Conservation (phyloP, 2,113 vertebrate genomes). For the Spilogale gracilis region DNA sequence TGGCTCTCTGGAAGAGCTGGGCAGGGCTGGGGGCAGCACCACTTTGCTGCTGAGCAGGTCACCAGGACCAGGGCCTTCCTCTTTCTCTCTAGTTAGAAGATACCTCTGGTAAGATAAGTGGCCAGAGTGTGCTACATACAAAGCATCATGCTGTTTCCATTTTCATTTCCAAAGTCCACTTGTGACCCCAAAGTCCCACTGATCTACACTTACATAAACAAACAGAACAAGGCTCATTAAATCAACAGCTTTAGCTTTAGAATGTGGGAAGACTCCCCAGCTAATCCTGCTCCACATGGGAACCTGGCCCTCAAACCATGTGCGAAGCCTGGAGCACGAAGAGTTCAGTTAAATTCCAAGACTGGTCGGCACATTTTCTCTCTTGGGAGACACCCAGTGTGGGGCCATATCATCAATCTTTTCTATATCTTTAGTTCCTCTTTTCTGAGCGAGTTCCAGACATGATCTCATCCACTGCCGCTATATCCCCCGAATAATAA, state of each 20-base stretch:
- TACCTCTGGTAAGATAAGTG: not conserved
- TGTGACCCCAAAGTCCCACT: conserved; percentile 2
- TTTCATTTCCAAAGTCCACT: not conserved
- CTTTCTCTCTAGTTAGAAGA: not conserved
- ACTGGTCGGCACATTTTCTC: conserved; percentile 58
- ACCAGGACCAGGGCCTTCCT: not conserved
- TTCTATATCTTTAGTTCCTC: conserved; percentile 50
- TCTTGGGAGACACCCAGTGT: conserved; percentile 64
- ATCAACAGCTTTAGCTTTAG: conserved; percentile 58
- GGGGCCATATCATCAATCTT: conserved; percentile 69
- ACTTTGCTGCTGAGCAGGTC: not conserved
- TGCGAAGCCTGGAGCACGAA: conserved; percentile 11
- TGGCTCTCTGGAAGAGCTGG: not conserved
- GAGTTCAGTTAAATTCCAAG: conserved; percentile 61
- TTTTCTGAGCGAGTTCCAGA: conserved; percentile 71
- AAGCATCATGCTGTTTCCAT: conserved; percentile 30
- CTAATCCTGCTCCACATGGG: conserved; percentile 59
- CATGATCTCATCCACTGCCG: conserved; percentile 69
- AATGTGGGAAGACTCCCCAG: conserved; percentile 49
- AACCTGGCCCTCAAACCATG: conserved; percentile 60
- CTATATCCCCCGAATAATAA: conserved; percentile 6
- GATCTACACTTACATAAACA: conserved; percentile 55
- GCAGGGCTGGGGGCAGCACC: no score
- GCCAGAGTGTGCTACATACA: not conserved
- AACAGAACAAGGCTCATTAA: conserved; percentile 61